Evolutionary conservation across 2,797 vertebrate species (phyloP), one percentile per base, ranked within the genome.

Genomic region (Pangasius krempfi): DNA sequence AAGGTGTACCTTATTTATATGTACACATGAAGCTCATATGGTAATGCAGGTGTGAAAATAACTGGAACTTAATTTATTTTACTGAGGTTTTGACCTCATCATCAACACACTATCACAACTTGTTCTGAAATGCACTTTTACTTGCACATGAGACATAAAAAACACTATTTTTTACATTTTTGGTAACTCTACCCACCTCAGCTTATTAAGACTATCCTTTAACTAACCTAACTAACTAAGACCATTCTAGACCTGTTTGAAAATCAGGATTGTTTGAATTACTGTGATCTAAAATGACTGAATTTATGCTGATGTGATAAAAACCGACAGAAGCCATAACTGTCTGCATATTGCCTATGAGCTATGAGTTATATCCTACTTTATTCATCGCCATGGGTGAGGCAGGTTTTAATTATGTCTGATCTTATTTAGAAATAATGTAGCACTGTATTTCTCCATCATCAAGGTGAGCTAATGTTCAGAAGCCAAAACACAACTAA

Each of bases 401-500:
- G 62, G 47, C 62, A 84, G 62, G 62, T 33, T 68, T 84, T 68
- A 52, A 84, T 68, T 7, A 68, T 84, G n/a, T 33, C 44, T 70
- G 10, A 70, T 27, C 47, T 68, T 47, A 54, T 85, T 58, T 20
- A 27, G 22, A 75, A 86, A 73, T 73, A 56, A 58, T 73, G 33
- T 40, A 52, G 44, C 44, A 22, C 52, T 85, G 5, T 62, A 86
- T 64, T 78, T 64, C 56, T 78, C 56, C 16, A 47, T 78, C 58
- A 86, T 27, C 56, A 50, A 25, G 58, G 72, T 64, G 72, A 78
- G 54, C 13, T 47, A 44, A 86, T 86, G 54, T 1, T 75, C 68
- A 58, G 13, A 58, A 85, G 84, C 68, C 84, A 85, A 73, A 86
- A 73, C 37, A 75, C 60, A n/a, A 10, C 25, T 47, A 44, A 86